Percentiles rank a stretch among this genome's conserved stretches.
Conservation (phyloP, 2,888 invertebrate genomes). For the Sphecodes monilicornis region DNA sequence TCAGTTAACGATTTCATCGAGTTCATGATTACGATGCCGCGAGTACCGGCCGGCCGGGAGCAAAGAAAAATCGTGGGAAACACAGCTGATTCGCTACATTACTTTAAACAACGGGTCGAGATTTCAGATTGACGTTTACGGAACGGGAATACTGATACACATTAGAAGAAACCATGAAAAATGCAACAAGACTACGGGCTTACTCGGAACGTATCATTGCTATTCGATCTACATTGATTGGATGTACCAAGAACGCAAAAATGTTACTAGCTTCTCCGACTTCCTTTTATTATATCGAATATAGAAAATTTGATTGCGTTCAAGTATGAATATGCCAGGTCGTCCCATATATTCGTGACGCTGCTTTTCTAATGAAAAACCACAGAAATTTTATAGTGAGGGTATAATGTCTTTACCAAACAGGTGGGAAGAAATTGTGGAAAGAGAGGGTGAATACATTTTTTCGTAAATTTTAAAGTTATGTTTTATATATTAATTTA, state of each 20-base stretch:
- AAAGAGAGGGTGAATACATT: too few species aligned
- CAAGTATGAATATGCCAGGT: too few species aligned
- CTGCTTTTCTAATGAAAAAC: too few species aligned
- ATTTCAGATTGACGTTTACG: not conserved
- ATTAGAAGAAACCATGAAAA: not conserved
- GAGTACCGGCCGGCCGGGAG: not conserved
- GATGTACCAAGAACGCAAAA: not conserved
- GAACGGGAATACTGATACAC: not conserved
- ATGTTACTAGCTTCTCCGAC: not conserved
- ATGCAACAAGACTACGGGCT: not conserved
- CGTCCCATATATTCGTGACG: too few species aligned
- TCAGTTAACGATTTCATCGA: constrained; percentile 34
- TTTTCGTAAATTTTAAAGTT: too few species aligned
- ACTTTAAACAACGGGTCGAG: not conserved
- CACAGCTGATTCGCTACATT: not conserved
- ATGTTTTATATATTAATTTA: too few species aligned
- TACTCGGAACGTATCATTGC: not conserved
- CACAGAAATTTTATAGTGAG: too few species aligned
- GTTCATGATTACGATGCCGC: not conserved
- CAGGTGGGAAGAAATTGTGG: too few species aligned
- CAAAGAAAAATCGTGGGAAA: not conserved
- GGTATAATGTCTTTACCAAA: too few species aligned
- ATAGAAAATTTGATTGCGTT: too few species aligned
- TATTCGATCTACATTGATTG: not conserved
- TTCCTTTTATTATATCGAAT: not conserved